Evolutionary conservation across 2,888 invertebrate genomes (phyloP), one percentile per base, ranked within the genome.

Genomic region (Eristalis tenax): DNA sequence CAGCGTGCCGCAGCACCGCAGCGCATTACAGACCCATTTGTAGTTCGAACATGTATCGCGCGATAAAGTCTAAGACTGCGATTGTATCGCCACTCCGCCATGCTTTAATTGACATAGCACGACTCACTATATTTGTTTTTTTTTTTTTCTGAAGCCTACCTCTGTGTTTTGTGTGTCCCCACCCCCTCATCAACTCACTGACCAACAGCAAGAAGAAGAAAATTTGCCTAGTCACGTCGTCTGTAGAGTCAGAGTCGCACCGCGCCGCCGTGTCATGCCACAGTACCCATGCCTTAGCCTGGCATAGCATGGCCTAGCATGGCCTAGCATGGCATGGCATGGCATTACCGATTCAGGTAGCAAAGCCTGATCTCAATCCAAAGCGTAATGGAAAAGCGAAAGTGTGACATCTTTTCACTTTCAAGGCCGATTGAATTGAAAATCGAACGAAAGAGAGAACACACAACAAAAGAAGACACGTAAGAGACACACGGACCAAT

Each of bases 341-440:
- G 87, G 64, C 68, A 69, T 87, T 83, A 83, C 71, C 59, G 80
- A 83, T 87, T 83, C 87, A 87, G 83, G 83, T 83, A 83, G 76
- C 87, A 87, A 76, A 83, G 79, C 76, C 75, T 80, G 87, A 87
- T 87, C 83, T 83, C 87, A 87, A 87, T 87, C 69, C 83, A 77
- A 76, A 80, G 73, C 83, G 87, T 87, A 87, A 87, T 83, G 83
- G 59, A 87, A 87, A 87, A 87, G 87, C 87, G 87, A 87, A 87
- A 87, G 87, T 87, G 87, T 87, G 87, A 87, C 87, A 87, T 87
- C 87, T 87, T 87, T 87, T 87, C 87, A 83, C 87, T 87, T 87
- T 87, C 87, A 87, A 87, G 87, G 87, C 87, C 87, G 87, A 76
- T 79, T 56, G 75, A 80, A 69, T 79, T 59, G 63, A 82, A 70